These are phyloP conservation scores for Nannospalax galili DNA, from an alignment of 2,113 vertebrate genomes.

Conservation along the genomic window DNA sequence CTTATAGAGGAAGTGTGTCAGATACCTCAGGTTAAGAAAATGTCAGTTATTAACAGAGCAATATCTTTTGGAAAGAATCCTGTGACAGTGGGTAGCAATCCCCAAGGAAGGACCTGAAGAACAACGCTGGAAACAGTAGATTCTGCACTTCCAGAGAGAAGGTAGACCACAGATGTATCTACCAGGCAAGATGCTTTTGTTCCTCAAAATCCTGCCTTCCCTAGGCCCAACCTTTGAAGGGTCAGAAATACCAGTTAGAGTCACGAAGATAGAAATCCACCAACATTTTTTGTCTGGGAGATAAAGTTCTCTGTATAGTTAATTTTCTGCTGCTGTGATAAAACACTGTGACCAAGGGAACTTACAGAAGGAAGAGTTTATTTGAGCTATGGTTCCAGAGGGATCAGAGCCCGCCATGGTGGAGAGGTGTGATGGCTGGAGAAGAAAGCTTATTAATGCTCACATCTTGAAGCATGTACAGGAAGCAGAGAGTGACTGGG, in stretches of 20 bases:
- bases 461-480: too few relatives aligned
- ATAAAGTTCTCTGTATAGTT: too few relatives aligned
- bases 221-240: background rate
- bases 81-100: background rate
- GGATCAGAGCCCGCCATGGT: too few relatives aligned
- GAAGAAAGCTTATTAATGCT: too few relatives aligned
- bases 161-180: background rate
- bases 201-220: background rate
- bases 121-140: background rate
- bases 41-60: background rate
- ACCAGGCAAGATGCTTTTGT: background rate
- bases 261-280: background rate
- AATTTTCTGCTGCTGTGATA: too few relatives aligned
- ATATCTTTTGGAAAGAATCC: background rate
- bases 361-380: too few relatives aligned
- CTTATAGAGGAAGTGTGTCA: background rate
- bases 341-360: too few relatives aligned
- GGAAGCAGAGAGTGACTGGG: too few relatives aligned
- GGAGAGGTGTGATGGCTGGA: too few relatives aligned
- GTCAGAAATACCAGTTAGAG: background rate
- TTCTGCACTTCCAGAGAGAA: background rate
- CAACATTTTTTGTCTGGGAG: too few relatives aligned
- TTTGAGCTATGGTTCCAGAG: too few relatives aligned
- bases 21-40: background rate
- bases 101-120: background rate